Conservation (phyloP, 2,113 vertebrate species). For the Gadus macrocephalus region DNA sequence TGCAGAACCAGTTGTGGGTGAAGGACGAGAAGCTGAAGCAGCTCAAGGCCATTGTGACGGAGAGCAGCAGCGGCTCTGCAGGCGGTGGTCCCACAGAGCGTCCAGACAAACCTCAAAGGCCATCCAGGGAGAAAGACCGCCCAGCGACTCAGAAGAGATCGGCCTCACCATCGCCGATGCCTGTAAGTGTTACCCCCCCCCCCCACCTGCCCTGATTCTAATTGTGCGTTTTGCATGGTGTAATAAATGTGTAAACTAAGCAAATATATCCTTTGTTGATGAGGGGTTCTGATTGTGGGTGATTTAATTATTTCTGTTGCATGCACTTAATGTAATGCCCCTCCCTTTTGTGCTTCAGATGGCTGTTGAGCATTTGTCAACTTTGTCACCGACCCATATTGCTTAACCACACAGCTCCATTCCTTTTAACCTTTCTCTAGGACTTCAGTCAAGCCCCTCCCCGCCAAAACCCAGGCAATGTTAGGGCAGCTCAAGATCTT, state of each 20-base stretch:
- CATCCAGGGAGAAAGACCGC: constrained; percentile 81
- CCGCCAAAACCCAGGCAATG: constrained; percentile 31
- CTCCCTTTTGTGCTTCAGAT: background rate
- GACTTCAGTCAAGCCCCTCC: constrained; percentile 48
- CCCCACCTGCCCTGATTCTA: background rate
- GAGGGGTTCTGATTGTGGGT: background rate
- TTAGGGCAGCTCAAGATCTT: constrained; percentile 62
- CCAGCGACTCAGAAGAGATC: constrained; percentile 68
- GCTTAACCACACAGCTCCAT: constrained; percentile 37
- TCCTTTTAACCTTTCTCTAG: constrained; percentile 51
- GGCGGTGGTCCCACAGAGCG: constrained; percentile 32
- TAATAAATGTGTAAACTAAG: background rate
- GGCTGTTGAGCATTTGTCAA: constrained; percentile 24
- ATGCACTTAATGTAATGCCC: background rate
- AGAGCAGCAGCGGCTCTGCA: constrained; percentile 61
- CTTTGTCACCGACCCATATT: constrained; percentile 27
- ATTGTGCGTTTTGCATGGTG: background rate
- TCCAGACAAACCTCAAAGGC: constrained; percentile 73
- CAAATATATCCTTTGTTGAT: background rate
- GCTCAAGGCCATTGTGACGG: constrained; percentile 93
- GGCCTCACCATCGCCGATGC: constrained; percentile 72
- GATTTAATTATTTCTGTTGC: background rate
- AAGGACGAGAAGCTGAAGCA: constrained; percentile 98
- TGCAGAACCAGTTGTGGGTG: constrained; percentile 99
- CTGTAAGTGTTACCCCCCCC: constrained; percentile 70